Evolutionary conservation across 2,797 vertebrate species (phyloP).

Genomic region (Galagoides demidoff): DNA sequence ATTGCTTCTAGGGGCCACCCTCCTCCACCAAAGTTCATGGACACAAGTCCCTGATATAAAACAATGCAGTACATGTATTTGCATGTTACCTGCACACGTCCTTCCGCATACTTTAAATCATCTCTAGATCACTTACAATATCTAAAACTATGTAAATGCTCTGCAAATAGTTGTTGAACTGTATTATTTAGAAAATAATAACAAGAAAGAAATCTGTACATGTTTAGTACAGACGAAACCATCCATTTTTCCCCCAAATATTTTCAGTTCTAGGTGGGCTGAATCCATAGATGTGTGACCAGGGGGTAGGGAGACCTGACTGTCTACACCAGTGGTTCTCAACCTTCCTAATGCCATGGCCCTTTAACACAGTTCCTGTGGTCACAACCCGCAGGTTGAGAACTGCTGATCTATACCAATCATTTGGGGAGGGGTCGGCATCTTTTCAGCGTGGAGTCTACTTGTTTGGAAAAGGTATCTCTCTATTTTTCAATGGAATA

Average conservation of each 20-base stretch:
- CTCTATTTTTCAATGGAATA: neutral
- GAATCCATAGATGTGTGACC: neutral
- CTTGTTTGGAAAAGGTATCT: neutral
- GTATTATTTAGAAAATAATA: neutral
- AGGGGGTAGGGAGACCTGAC: neutral
- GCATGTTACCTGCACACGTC: fast-evolving
- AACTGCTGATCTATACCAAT: neutral
- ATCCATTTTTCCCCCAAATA: neutral
- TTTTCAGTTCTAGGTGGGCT: neutral
- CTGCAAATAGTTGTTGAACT: neutral
- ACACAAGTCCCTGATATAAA: neutral
- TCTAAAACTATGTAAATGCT: neutral
- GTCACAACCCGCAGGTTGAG: too few species aligned
- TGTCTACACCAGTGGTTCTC: neutral
- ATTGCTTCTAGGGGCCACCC: neutral
- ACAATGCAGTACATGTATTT: neutral
- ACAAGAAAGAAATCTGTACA: neutral
- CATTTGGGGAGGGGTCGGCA: neutral
- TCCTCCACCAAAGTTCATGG: neutral
- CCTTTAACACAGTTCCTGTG: too few species aligned
- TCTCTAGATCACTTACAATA: neutral
- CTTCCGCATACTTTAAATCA: neutral
- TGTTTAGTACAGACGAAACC: neutral
- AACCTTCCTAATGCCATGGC: too few species aligned
- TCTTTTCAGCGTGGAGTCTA: neutral